Evolutionary conservation across 2,888 invertebrate species (phyloP), one percentile per base, ranked within the genome.

Genomic region (Erebia epiphron): DNA sequence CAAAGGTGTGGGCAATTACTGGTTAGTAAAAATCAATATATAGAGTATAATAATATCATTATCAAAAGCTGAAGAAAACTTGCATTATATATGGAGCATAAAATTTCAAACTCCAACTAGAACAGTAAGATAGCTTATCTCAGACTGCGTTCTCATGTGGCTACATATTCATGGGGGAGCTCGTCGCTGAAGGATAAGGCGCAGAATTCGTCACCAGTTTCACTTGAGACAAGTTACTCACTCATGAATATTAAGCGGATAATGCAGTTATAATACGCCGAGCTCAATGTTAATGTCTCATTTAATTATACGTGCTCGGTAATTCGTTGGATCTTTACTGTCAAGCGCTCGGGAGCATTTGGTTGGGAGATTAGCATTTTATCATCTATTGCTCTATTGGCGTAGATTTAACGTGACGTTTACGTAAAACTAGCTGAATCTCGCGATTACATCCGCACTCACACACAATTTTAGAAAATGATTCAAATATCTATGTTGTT

Each of bases 191-290:
- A 79, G 82, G 82, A 83, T 86, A 86, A 88, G 85, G 86, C 85
- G 78, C 76, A 73, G 82, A 85, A 88, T 87, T 90, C 83, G 85
- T 89, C 88, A 87, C 85, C 85, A 84, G 82, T 82, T 82, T 79
- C 83, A 83, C 86, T 86, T 82, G 78, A 78, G 77, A 74, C 80
- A 89, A 91, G 80, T 75, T 78, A 73, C 79, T 75, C 78, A 73
- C 83, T 89, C 86, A 90, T 92, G 91, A 90, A 92, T 92, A 91
- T 89, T 90, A 83, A 90, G 80, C 76, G 80, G 82, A 85, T 90
- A 90, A 91, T 91, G 90, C 89, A 90, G 87, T 91, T 91, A 89
- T 88, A 87, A 89, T 86, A 83, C 82, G 83, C 81, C 79, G 76
- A 73, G 79, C 81, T 82, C 75, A 78, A 82, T 86, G 83, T 83